Base-by-base conservation (phyloP, 2,888 invertebrate species). In the Aporophyla lueneburgensis region DNA sequence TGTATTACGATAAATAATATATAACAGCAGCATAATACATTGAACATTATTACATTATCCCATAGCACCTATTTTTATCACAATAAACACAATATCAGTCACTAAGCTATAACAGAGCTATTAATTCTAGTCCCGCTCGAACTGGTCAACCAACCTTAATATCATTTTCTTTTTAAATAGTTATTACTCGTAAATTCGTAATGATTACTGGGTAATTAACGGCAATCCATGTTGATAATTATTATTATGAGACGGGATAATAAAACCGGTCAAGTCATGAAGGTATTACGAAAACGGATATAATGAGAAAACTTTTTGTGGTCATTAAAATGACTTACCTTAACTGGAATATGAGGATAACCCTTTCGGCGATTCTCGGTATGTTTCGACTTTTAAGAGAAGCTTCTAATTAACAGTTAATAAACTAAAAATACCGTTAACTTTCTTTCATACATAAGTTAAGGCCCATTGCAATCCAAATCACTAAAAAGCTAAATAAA, bases 161-260 rank as follows among this genome's bases (percentile, higher is more conserved):
- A 62, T 67, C 59, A 77, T 87, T 81, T 85, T 87, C 80, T 78
- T 85, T 85, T 85, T 77, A 78, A 81, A 80, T 68, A 67, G 70
- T 76, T 85, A 83, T 79, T 77, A 82, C 74, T 56, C 16, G 58
- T 68, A 59, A 27, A 46, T 53, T 51, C 63, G 59, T 63, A 76
- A 76, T 75, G 62, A 76, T 67, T 43, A 59, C 68, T 54, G 21
- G 24, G 27, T 78, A 76, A 79, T 79, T 58, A 78, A 61, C 59
- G 10, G 74, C 59, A 74, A 79, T 70, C 12, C 49, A 21, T n/a
- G 67, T n/a, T 58, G n/a, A 62, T 83, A 66, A 70, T 83, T 63
- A 70, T 74, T 63, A 59, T 74, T 78, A 71, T 62, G 69, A 76
- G 56, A 62, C 68, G 9, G n/a, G 66, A 56, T 73, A 63, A 71